A percentile compares a stretch with the other conserved stretches of the same genome.
phyloP scores from a whole-genome alignment of 2,113 vertebrate species.

The Carettochelys insculpta region DNA sequence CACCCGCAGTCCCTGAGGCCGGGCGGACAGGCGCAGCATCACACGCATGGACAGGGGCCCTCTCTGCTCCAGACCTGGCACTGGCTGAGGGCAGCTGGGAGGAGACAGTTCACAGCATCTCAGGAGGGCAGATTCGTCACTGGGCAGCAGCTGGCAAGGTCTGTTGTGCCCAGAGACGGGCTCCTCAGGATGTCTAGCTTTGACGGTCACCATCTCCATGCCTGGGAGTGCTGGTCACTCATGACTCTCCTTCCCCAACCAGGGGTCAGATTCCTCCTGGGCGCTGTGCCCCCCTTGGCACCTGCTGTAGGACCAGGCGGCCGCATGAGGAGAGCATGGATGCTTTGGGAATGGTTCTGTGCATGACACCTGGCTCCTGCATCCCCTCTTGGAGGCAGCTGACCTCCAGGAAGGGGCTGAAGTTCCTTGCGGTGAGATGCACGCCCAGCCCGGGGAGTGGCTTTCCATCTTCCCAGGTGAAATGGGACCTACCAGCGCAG shows the following conservation, averaged over 20 bases:
- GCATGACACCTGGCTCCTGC: too few species aligned
- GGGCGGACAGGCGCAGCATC: too few species aligned
- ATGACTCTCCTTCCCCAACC: neutral
- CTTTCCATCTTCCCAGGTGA: neutral
- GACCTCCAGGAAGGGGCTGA: neutral
- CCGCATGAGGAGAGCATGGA: neutral
- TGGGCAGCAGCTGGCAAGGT: too few species aligned
- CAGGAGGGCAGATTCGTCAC: too few species aligned
- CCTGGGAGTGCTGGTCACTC: neutral
- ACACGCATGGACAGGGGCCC: too few species aligned
- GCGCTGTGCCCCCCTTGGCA: neutral
- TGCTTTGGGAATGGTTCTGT: neutral
- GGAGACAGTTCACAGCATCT: neutral
- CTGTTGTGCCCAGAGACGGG: too few species aligned
- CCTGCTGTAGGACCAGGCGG: neutral
- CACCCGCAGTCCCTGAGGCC: too few species aligned
- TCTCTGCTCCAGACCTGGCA: too few species aligned
- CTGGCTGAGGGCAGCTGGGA: too few species aligned
- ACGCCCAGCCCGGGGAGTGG: neutral
- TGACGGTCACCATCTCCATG: neutral
- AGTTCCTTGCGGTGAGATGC: neutral
- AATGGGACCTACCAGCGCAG: neutral
- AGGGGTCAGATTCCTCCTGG: neutral
- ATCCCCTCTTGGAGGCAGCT: neutral
- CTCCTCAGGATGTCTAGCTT: too few species aligned